phyloP scores from a whole-genome alignment of 2,797 vertebrate genomes.

The Choloepus didactylus region DNA sequence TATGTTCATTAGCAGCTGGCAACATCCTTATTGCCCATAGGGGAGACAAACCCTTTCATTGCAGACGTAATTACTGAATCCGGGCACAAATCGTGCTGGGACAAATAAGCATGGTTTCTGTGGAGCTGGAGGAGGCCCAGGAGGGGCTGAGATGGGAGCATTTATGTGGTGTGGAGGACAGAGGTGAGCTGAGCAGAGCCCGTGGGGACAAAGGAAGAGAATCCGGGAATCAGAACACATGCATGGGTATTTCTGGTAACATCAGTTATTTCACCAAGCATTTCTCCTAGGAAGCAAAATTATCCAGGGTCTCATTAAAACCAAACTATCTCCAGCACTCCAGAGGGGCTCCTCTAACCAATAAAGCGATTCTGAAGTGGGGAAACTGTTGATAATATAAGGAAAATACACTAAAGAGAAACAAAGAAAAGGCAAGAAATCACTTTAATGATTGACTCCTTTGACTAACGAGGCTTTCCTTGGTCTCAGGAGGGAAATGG shows the following conservation, averaged over 20 bases:
- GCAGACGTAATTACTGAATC: slow-evolving; percentile 68
- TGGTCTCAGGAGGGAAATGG: neutral
- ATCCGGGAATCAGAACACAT: neutral
- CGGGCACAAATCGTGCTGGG: neutral
- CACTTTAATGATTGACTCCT: slow-evolving; percentile 34
- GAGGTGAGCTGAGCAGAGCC: neutral
- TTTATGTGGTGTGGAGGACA: neutral
- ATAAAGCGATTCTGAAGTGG: slow-evolving; percentile 49
- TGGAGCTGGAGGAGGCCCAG: neutral
- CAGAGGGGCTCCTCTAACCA: slow-evolving; percentile 43
- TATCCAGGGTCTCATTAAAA: slow-evolving; percentile 72
- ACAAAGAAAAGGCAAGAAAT: neutral
- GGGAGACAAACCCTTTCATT: slow-evolving; percentile 49
- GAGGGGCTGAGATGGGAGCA: neutral
- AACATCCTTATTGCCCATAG: neutral
- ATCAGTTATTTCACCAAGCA: slow-evolving; percentile 46
- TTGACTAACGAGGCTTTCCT: slow-evolving; percentile 54
- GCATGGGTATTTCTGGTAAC: neutral
- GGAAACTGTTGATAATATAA: neutral
- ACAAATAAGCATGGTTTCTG: slow-evolving; percentile 18
- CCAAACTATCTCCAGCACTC: slow-evolving; percentile 49
- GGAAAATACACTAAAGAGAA: neutral
- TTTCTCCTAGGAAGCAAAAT: slow-evolving; percentile 75
- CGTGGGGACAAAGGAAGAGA: neutral
- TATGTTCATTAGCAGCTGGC: neutral